Evolutionary conservation across 2,797 vertebrate species (phyloP), one percentile per base, ranked within the genome.

Genomic region (Halcyon badia): DNA sequence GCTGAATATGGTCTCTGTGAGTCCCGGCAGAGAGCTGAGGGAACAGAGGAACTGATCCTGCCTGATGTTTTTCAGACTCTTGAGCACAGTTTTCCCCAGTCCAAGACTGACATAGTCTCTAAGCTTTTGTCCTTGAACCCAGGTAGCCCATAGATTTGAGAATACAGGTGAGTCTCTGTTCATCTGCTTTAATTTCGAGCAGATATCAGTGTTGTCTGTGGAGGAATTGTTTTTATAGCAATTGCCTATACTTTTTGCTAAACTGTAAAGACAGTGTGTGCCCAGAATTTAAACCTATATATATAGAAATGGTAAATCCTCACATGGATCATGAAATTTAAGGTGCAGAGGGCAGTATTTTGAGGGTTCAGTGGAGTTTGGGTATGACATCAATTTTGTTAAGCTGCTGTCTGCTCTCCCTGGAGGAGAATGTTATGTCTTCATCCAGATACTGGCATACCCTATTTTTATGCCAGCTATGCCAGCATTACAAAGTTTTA

Each of bases 381-480:
- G 41, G 33, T 77, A 48, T 70, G 65, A 70, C 71, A 91, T 79
- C 39, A 70, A 20, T 60, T 93, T 94, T 90, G 78, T 89, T 81
- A 87, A 76, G 80, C 56, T 87, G 62, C 87, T 87, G n/a, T 44
- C 80, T 88, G 56, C 58, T 84, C 33, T 84, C 56, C 37, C 60
- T 65, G 52, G 26, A 95, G 86, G 41, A 77, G 81, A 93, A 78
- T 56, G 39, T 89, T 87, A 49, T n/a, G 19, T 95, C 78, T 96
- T 92, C 78, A 92, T 94, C 90, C 90, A 92, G 64, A 83, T 83
- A 83, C 78, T 91, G 95, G 86, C 92, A 88, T 57, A 81, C 75
- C 51, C 52, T 89, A 54, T 95, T 94, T 97, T 94, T 89, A 51
- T 97, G 95, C 82, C 95, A 92, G 76, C 86, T 92, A 49, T 96